Evolutionary conservation across 2,797 vertebrate genomes (phyloP).

Genomic region (Sebastiscus albofasciatus): DNA sequence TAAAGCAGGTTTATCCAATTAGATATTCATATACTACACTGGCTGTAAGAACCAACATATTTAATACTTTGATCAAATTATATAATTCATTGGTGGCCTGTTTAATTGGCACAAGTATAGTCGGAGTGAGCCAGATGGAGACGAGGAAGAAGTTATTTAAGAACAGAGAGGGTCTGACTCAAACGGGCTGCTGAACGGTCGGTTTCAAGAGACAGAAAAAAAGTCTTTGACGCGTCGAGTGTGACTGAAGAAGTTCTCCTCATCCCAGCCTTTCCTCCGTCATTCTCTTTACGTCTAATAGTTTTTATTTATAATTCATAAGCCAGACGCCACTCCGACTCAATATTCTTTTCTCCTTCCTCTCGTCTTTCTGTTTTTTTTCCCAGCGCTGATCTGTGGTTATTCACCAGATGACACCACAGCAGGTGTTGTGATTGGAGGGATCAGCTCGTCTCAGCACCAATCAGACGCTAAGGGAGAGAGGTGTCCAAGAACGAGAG

Average conservation of each 20-base stretch:
- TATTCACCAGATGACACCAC: conserved; percentile 65
- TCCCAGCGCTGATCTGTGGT: conserved; percentile 8
- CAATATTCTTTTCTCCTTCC: conserved; percentile 6
- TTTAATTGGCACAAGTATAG: conserved; percentile 46
- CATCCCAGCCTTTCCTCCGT: conserved; percentile 42
- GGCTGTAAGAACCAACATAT: conserved; percentile 17
- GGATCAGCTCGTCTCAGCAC: conserved; percentile 62
- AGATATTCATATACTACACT: conserved; percentile 21
- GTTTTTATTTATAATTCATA: conserved; percentile 55
- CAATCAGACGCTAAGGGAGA: conserved; percentile 46
- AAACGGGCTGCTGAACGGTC: conserved; percentile 49
- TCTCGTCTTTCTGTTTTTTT: neutral
- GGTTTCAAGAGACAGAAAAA: conserved; percentile 47
- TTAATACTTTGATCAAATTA: conserved; percentile 40
- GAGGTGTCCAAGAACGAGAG: conserved; percentile 59
- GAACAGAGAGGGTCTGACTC: conserved; percentile 48
- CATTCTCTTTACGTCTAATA: conserved; percentile 54
- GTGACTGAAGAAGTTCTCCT: conserved; percentile 58
- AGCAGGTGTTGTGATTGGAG: conserved; percentile 67
- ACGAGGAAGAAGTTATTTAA: conserved; percentile 49
- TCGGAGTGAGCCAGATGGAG: conserved; percentile 38
- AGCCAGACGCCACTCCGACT: conserved; percentile 13
- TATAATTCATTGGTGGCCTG: conserved; percentile 24
- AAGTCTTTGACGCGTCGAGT: conserved; percentile 46
- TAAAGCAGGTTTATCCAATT: conserved; percentile 53